A percentile compares a stretch with the other conserved stretches of the same genome.
phyloP scores from a whole-genome alignment of 1,140 invertebrate genomes.

The Gerris buenoi region DNA sequence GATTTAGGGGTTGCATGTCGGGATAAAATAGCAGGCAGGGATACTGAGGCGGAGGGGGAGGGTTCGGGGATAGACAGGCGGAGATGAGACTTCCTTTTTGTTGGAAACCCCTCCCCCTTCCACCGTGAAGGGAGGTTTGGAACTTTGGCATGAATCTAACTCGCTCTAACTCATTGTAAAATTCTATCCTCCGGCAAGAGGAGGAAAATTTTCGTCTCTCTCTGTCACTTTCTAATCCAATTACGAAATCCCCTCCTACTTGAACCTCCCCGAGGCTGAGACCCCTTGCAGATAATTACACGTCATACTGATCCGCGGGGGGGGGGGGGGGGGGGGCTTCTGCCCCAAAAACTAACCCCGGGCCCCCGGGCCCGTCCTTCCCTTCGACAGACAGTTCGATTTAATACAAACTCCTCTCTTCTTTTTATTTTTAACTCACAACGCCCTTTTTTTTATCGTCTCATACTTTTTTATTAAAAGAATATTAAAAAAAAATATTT shows the following conservation, averaged over 20 bases:
- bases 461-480: too few species aligned
- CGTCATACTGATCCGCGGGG: background rate
- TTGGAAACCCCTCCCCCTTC: background rate
- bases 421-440: too few species aligned
- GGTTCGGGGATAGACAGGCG: background rate
- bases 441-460: too few species aligned
- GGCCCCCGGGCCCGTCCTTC: background rate
- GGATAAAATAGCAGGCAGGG: too few species aligned
- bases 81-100: background rate
- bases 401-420: background rate
- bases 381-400: background rate
- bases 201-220: too few species aligned
- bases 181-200: too few species aligned
- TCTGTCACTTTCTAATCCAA: background rate
- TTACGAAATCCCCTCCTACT: background rate
- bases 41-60: background rate
- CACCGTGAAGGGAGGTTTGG: too few species aligned
- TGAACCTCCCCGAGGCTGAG: background rate
- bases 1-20: background rate
- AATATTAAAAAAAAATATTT: too few species aligned
- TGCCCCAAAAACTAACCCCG: too few species aligned
- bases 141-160: too few species aligned
- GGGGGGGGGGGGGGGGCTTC: too few species aligned
- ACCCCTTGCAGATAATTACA: background rate
- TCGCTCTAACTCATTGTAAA: too few species aligned